Evolutionary conservation across 2,888 invertebrate genomes (phyloP).

Genomic region (Anodontia alba): DNA sequence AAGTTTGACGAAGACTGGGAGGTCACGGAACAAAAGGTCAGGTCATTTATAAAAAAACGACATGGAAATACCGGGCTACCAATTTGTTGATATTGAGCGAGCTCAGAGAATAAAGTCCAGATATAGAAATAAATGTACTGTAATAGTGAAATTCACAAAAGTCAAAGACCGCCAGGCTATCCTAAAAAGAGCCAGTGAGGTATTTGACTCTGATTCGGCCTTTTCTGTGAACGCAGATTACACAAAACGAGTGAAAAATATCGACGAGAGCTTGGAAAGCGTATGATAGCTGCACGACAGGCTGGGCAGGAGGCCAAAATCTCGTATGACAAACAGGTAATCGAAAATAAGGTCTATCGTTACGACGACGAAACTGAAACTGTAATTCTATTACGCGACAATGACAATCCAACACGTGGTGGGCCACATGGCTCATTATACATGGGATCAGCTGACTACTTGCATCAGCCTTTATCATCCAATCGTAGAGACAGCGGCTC

Average conservation of each 20-base stretch:
- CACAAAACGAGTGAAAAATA: slow-evolving; percentile 15
- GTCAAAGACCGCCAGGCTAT: slow-evolving; percentile 18
- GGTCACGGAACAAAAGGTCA: slow-evolving; percentile 16
- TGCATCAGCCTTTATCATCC: background rate
- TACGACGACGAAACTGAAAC: slow-evolving; percentile 9
- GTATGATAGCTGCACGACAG: slow-evolving; percentile 18
- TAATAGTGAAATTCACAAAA: slow-evolving; percentile 20
- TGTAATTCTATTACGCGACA: background rate
- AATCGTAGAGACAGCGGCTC: background rate
- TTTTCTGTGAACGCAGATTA: slow-evolving; percentile 19
- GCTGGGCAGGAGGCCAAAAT: background rate
- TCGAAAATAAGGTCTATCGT: slow-evolving; percentile 8
- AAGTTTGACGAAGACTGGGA: slow-evolving; percentile 11
- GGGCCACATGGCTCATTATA: background rate
- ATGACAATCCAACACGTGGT: background rate
- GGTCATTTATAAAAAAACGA: slow-evolving; percentile 14
- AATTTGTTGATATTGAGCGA: slow-evolving; percentile 17
- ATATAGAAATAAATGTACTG: slow-evolving; percentile 12
- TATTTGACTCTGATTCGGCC: background rate
- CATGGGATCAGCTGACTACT: background rate
- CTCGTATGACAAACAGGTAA: slow-evolving; percentile 10
- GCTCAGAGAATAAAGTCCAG: slow-evolving; percentile 22
- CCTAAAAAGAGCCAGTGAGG: background rate
- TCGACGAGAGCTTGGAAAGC: slow-evolving; percentile 10
- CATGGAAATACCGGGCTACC: background rate